Evolutionary conservation across 2,113 vertebrate species (phyloP), one percentile per base, ranked within the genome.

Genomic region (Prionailurus viverrinus): DNA sequence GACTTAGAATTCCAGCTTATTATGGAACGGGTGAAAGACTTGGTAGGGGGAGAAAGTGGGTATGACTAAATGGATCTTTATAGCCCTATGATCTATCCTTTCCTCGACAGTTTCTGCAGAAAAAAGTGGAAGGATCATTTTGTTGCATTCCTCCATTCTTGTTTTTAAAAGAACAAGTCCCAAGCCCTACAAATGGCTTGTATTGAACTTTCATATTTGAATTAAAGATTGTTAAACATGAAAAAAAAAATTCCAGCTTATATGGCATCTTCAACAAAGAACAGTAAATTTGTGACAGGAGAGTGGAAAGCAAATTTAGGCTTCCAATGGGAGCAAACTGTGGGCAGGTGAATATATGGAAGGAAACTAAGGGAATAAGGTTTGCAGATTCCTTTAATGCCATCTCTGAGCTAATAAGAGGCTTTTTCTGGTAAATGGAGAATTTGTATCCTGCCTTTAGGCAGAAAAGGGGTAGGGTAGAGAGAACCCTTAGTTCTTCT

Each of bases 221-320:
- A 98, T 98, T 98, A 98, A 99, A 98, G 98, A 98, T 98, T 98
- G 97, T 97, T 98, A 99, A 98, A 98, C 98, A 97, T 98, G 97
- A 98, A 98, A 45, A 45, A 45, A 45, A 45, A 45, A 6, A 45
- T 45, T 45, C 45, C 45, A 23, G 58, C 58, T 61, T 61, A 23
- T 61, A 61, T 61, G 18, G 58, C 58, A 61, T 61, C 58, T 61
- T 61, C 58, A 61, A 61, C 21, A 61, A 61, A 9, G 79, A 58
- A 61, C 29, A 71, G 41, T 71, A 82, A 5, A 82, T 86, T 68
- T 39, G 45, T 55, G 8, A 41, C n/a, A 53, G 66, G 53, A 83
- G 23, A 85, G 25, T 36, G 6, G 58, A 55, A 79, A 65, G 13
- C 45, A 80, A 45, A 41, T 81, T 91, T 41, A 69, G 31, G 1